These are phyloP conservation scores for Phoxinus dragarum DNA, from an alignment of 2,797 vertebrate species.

Conservation along the genomic window DNA sequence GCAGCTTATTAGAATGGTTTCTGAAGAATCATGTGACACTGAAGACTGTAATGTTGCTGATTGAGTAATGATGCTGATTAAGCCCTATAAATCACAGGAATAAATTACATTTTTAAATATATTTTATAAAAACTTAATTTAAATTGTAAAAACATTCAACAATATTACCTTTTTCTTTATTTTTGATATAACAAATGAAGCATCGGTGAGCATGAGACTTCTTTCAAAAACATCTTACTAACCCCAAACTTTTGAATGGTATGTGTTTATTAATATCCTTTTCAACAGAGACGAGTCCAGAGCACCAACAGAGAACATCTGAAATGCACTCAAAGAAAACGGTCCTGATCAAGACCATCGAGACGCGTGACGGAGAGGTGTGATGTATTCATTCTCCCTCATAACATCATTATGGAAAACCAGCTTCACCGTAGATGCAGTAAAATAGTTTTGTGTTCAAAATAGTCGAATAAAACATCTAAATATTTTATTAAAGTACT, in stretches of 20 bases:
- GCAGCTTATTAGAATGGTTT: not conserved
- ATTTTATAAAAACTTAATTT: not conserved
- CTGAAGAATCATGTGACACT: not conserved
- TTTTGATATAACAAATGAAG: not conserved
- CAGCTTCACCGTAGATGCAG: not conserved
- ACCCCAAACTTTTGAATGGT: not conserved
- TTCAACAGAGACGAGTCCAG: slow-evolving; percentile 88
- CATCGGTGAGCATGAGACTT: not conserved
- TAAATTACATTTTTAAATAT: not conserved
- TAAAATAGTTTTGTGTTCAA: not conserved
- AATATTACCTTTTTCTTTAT: not conserved
- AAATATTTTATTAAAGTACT: not conserved
- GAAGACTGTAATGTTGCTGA: not conserved
- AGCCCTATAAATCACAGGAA: too few species aligned
- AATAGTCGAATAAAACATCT: not conserved
- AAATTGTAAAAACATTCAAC: not conserved
- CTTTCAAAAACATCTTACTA: not conserved
- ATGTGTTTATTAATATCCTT: not conserved
- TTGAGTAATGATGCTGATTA: too few species aligned
- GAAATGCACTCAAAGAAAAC: slow-evolving; percentile 95
- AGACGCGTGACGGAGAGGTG: slow-evolving; percentile 93
- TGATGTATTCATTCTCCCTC: not conserved
- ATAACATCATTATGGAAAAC: not conserved
- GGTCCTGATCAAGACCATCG: slow-evolving; percentile 94
- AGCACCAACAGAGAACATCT: slow-evolving; percentile 81